phyloP scores from a whole-genome alignment of 2,797 vertebrate genomes.

The Paguma larvata region DNA sequence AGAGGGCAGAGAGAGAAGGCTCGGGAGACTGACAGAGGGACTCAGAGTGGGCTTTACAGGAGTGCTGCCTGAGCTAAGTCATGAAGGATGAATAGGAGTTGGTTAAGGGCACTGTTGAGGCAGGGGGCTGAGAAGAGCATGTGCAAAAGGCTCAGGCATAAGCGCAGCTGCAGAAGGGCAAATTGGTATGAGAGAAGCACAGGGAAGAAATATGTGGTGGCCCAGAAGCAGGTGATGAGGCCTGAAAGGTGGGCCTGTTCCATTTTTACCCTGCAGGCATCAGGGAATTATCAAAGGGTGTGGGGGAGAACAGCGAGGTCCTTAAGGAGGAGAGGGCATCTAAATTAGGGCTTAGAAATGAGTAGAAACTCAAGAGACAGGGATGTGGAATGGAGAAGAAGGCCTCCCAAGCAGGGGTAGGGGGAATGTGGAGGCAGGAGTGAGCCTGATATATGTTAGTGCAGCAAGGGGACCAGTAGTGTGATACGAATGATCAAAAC shows the following conservation, averaged over 20 bases:
- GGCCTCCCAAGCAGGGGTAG: not conserved
- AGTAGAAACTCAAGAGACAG: constrained; percentile 31
- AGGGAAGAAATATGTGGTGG: not conserved
- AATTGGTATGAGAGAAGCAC: not conserved
- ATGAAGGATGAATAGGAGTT: constrained; percentile 37
- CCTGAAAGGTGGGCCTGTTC: not conserved
- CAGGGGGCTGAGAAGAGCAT: not conserved
- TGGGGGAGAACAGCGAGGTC: not conserved
- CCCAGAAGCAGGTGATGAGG: not conserved
- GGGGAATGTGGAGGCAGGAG: not conserved
- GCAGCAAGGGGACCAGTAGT: not conserved
- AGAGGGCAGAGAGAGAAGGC: not conserved
- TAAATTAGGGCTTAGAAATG: constrained; percentile 19
- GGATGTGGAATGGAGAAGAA: not conserved
- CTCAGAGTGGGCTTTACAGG: not conserved
- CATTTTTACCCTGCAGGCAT: not conserved
- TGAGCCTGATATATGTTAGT: not conserved
- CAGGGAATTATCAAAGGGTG: not conserved
- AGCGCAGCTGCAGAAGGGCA: not conserved
- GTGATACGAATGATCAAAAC: constrained; percentile 30
- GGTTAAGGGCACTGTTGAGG: not conserved
- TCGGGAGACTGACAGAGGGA: not conserved
- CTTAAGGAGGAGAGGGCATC: not conserved
- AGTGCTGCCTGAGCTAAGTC: not conserved
- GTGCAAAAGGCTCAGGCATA: not conserved